phyloP scores from a whole-genome alignment of 2,797 vertebrate species.

The Phrynocephalus vlangalii region DNA sequence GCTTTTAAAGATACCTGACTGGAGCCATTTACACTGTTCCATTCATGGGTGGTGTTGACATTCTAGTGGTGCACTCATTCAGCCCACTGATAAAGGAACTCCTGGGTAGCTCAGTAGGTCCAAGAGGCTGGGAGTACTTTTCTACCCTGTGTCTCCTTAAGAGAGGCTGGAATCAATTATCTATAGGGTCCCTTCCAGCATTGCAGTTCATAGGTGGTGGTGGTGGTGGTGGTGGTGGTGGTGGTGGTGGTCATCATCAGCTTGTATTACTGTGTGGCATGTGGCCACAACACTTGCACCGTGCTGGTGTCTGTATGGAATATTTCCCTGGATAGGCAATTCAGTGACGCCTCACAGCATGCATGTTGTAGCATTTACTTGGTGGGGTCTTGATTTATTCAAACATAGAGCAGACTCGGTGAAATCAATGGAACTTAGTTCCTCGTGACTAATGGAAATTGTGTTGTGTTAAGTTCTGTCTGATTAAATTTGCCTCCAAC shows the following conservation, averaged over 20 bases:
- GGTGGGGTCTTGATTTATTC: background rate
- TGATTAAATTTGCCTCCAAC: no score
- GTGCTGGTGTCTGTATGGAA: background rate
- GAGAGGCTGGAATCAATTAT: no score
- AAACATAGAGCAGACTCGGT: background rate
- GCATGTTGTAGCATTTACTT: background rate
- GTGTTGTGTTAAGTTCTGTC: background rate
- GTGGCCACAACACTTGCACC: background rate
- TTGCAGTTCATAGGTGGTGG: no score
- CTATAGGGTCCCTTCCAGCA: no score
- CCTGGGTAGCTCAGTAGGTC: no score
- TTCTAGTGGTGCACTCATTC: no score
- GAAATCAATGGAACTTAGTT: no score
- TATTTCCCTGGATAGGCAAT: background rate
- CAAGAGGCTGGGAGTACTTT: no score
- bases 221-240: no score
- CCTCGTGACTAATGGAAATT: background rate
- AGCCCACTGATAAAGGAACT: background rate
- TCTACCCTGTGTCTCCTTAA: no score
- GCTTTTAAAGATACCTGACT: background rate
- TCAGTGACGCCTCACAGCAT: background rate
- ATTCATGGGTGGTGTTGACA: background rate
- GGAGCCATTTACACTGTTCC: background rate
- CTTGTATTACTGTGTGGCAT: background rate
- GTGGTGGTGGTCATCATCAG: no score